Conservation (phyloP, 2,797 vertebrate species). For the Macrochelys suwanniensis region DNA sequence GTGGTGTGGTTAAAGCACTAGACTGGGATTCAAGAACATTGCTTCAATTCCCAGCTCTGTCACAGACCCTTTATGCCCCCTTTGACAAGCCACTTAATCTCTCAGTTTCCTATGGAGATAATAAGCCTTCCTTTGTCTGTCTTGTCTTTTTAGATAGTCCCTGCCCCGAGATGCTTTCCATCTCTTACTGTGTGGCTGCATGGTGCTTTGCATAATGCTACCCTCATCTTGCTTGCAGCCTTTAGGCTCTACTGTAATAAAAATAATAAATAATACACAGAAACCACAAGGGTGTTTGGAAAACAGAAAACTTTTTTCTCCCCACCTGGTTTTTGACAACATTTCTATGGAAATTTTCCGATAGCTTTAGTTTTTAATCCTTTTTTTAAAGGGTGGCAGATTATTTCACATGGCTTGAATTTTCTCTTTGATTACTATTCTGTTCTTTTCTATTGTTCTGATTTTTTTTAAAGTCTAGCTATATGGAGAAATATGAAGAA, state of each 20-base stretch:
- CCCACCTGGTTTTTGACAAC: background rate
- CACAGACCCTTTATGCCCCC: background rate
- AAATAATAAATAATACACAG: background rate
- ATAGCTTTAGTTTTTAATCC: background rate
- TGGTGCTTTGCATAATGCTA: background rate
- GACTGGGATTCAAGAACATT: background rate
- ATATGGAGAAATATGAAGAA: background rate
- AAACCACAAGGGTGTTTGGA: background rate
- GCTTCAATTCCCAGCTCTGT: background rate
- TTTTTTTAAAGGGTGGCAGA: background rate
- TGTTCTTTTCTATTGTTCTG: background rate
- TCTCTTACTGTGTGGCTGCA: too few species aligned
- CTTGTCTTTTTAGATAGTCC: background rate
- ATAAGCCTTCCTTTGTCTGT: background rate
- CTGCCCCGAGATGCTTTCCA: too few species aligned
- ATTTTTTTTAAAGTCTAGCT: background rate
- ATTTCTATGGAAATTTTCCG: background rate
- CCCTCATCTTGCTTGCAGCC: background rate
- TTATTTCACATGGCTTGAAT: fast-evolving
- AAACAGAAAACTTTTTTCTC: background rate
- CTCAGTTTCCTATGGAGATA: background rate
- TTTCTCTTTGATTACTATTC: background rate
- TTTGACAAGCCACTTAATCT: background rate
- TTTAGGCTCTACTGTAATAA: background rate
- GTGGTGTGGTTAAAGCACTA: background rate